These are phyloP conservation scores for Drosophila simulans DNA, from an alignment of 1,140 invertebrate genomes.

Conservation along the genomic window DNA sequence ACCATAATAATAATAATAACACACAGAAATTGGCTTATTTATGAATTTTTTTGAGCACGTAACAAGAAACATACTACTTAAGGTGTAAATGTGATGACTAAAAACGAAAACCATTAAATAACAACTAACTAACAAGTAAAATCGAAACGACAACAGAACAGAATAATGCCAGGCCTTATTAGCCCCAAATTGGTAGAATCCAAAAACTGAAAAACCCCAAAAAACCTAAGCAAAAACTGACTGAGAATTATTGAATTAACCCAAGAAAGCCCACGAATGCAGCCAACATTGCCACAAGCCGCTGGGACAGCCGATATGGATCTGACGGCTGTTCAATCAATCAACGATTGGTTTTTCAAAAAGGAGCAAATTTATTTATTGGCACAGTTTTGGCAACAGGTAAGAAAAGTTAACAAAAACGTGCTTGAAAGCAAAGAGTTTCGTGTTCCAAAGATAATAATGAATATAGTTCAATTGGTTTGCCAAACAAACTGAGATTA, in stretches of 20 bases:
- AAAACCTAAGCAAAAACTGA: not conserved
- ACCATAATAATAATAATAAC: slow-evolving; percentile 10
- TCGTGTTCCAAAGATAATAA: too few species aligned
- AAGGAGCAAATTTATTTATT: slow-evolving; percentile 96
- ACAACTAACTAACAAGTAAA: not conserved
- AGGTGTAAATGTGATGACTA: slow-evolving; percentile 38
- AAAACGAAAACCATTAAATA: slow-evolving; percentile 6
- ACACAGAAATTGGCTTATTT: slow-evolving; percentile 52
- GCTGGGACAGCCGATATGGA: slow-evolving; percentile 90
- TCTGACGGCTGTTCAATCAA: slow-evolving; percentile 93
- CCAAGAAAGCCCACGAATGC: slow-evolving; percentile 87
- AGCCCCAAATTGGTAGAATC: slow-evolving; percentile 14
- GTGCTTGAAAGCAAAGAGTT: too few species aligned
- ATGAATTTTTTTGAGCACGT: slow-evolving; percentile 78
- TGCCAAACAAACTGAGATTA: too few species aligned
- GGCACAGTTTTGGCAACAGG: slow-evolving; percentile 97
- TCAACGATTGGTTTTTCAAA: slow-evolving; percentile 96
- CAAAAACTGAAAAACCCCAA: slow-evolving; percentile 6
- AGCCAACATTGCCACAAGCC: slow-evolving; percentile 87
- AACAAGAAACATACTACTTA: slow-evolving; percentile 43
- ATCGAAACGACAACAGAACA: slow-evolving; percentile 3
- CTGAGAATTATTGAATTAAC: slow-evolving; percentile 26
- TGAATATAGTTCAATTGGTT: too few species aligned
- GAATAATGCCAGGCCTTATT: slow-evolving; percentile 17
- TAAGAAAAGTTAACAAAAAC: slow-evolving; percentile 85